Conservation (phyloP, 1,140 invertebrate species). For the Drosophila micromelanica region DNA sequence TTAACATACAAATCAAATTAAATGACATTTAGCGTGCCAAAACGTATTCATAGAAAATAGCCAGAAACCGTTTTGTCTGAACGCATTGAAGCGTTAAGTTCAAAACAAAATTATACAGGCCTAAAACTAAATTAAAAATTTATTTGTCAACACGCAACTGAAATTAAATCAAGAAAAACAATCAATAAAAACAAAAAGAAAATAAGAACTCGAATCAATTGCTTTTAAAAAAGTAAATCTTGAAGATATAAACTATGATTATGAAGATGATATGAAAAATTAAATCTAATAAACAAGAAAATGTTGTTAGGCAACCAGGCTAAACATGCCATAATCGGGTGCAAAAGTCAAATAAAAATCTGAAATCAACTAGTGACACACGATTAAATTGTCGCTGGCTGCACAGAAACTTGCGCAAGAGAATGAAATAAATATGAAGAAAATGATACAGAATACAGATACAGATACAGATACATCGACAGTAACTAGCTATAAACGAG, state of each 20-base stretch:
- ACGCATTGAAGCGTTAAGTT: conserved; percentile 47
- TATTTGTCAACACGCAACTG: conserved; percentile 4
- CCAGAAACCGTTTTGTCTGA: conserved; percentile 31
- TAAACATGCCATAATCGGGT: not conserved
- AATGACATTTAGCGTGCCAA: conserved; percentile 14
- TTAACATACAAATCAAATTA: conserved; percentile 4
- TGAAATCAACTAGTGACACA: conserved; percentile 12
- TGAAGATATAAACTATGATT: not conserved
- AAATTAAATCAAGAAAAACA: not conserved
- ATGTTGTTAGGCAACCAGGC: not conserved
- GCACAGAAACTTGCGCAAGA: conserved; percentile 40
- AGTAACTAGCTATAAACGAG: conserved; percentile 8
- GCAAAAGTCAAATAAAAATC: conserved; percentile 1
- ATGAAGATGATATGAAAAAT: no score
- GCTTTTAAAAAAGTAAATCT: not conserved
- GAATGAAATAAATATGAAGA: conserved; percentile 26
- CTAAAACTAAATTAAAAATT: conserved; percentile 5
- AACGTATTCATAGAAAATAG: not conserved
- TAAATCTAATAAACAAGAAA: no score
- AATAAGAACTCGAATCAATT: no score
- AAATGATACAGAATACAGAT: conserved; percentile 25
- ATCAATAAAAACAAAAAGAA: no score
- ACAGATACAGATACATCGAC: conserved; percentile 29
- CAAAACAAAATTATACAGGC: conserved; percentile 14
- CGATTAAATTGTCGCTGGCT: conserved; percentile 30